Percentiles rank a stretch among this genome's conserved stretches.
Conservation (phyloP, 2,888 invertebrate genomes). For the Luperina testacea region DNA sequence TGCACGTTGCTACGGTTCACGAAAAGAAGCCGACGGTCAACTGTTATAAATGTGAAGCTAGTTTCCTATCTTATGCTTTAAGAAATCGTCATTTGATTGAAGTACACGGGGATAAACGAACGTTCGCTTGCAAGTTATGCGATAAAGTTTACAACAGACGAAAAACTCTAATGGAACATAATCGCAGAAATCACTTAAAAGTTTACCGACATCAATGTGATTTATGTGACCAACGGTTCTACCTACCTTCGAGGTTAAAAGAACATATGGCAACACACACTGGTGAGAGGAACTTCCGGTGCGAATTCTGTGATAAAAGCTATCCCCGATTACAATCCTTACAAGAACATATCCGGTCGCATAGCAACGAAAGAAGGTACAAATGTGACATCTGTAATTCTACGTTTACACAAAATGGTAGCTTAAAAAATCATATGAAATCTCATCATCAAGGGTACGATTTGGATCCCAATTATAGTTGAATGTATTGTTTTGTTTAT, state of each 20-base stretch:
- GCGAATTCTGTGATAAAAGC: slow-evolving; percentile 90
- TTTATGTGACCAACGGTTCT: slow-evolving; percentile 85
- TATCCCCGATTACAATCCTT: slow-evolving; percentile 90
- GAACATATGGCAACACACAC: slow-evolving; percentile 89
- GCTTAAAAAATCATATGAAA: slow-evolving; percentile 90
- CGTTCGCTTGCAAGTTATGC: slow-evolving; percentile 83
- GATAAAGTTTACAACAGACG: slow-evolving; percentile 84
- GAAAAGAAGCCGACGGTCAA: slow-evolving; percentile 84
- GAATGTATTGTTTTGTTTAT: slow-evolving; percentile 27
- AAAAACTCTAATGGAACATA: slow-evolving; percentile 84
- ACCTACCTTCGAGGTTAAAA: slow-evolving; percentile 82
- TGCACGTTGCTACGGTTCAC: slow-evolving; percentile 83
- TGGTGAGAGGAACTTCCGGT: slow-evolving; percentile 87
- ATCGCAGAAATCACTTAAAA: slow-evolving; percentile 81
- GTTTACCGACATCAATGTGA: slow-evolving; percentile 84
- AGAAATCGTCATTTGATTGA: slow-evolving; percentile 83
- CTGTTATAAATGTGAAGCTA: slow-evolving; percentile 84
- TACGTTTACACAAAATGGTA: slow-evolving; percentile 89
- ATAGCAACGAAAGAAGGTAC: slow-evolving; percentile 88
- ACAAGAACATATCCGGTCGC: slow-evolving; percentile 90
- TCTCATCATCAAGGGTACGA: slow-evolving; percentile 85
- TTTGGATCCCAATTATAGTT: slow-evolving; percentile 73
- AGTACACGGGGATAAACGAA: slow-evolving; percentile 82
- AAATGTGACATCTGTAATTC: slow-evolving; percentile 88
- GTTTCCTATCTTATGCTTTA: slow-evolving; percentile 81